Evolutionary conservation across 2,888 invertebrate species (phyloP), one percentile per base, ranked within the genome.

Genomic region (Drosophila yooni): DNA sequence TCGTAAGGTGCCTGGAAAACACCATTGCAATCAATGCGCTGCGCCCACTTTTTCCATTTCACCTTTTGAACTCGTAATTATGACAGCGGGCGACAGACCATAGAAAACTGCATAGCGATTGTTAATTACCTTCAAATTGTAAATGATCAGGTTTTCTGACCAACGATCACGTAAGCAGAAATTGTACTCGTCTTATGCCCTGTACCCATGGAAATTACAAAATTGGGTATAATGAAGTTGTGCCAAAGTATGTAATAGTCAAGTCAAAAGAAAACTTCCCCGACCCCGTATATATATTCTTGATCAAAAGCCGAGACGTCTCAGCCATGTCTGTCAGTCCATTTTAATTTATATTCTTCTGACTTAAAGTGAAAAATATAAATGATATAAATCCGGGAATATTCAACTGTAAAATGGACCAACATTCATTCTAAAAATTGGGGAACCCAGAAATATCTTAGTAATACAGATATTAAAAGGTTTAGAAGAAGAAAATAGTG

Each of bases 1-100:
- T 66, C 68, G 64, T 48, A 34, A 36, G 34, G 73, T 64, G 59
- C 76, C 61, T 43, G 15, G 11, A 29, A 31, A 63, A 18, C 36
- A 38, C 21, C 38, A 38, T 25, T 38, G 36, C 48, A 50, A 50
- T 58, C 43, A 43, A 21, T 57, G 34, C 57, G 27, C 21, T 43
- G 11, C 21, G 25, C 13, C 34, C 29, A 18, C 21, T 36, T 36
- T 50, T 29, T 61, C 43, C 52, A 31, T 31, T 25, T 13, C 4
- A 25, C 21, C 46, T 46, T 13, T 7, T 46, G 7, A 46, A 7
- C 13, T 61, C 52, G 34, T 25, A 38, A 36, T 61, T 53, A 52
- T 29, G 43, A 53, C 52, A 25, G 52, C 62, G 36, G 31, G 43
- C 34, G 62, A 50, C 54, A 51, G 56, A 57, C 34, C 64, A 31